phyloP scores from a whole-genome alignment of 1,140 invertebrate genomes.

The Triops cancriformis region DNA sequence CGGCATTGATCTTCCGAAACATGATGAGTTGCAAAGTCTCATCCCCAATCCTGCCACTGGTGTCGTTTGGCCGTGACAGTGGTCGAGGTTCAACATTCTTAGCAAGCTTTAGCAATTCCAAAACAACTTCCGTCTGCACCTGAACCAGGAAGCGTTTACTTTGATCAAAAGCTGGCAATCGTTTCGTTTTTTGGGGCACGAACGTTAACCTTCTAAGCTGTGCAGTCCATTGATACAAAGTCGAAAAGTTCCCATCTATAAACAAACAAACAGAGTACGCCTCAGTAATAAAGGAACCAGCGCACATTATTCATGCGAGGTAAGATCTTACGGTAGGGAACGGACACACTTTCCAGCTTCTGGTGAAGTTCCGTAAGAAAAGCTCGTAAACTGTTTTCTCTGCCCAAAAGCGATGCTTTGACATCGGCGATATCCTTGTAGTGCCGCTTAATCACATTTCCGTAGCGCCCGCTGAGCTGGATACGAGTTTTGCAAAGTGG shows the following conservation, averaged over 20 bases:
- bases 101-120: neutral
- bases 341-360: neutral
- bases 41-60: neutral
- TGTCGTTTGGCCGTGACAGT: neutral
- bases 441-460: slow-evolving; percentile 47
- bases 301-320: neutral
- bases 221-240: neutral
- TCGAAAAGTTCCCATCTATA: neutral
- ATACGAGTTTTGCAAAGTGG: slow-evolving; percentile 55
- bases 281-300: neutral
- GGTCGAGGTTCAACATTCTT: neutral
- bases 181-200: slow-evolving; percentile 19
- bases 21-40: neutral
- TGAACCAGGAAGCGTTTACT: neutral
- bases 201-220: neutral
- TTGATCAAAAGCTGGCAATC: neutral
- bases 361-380: neutral
- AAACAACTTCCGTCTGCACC: neutral
- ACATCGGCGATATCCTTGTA: slow-evolving; percentile 48
- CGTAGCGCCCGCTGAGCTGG: slow-evolving; percentile 50
- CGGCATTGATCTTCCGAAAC: neutral
- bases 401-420: slow-evolving; percentile 38
- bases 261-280: neutral
- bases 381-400: neutral
- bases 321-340: neutral